Evolutionary conservation across 2,888 invertebrate genomes (phyloP), one percentile per base, ranked within the genome.

Genomic region (Scrobipalpa costella): DNA sequence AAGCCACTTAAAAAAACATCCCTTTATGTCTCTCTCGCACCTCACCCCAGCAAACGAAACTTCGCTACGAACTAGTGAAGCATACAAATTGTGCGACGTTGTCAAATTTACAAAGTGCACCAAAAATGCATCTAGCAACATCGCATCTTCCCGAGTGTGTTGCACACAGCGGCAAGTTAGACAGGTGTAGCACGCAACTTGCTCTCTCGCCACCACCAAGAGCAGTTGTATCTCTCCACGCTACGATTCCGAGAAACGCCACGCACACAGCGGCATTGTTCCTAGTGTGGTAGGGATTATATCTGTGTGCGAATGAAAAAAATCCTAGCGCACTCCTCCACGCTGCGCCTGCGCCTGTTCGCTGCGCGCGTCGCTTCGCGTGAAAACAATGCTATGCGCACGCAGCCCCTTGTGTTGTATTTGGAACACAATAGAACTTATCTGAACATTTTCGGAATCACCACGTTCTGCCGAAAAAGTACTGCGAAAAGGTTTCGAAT

Each of bases 121-220:
- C 75, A 85, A 86, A 86, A 84, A 84, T 77, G 80, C 83, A 86
- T 84, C 84, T 83, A 85, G 85, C 86, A 88, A 86, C 88, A 85
- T 78, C 86, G 88, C 87, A 83, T 79, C 76, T 80, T 79, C 77
- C 47, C 78, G 72, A 70, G 69, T 15, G 15, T 17, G 55, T 27
- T 55, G 69, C 72, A 74, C 75, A 71, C 75, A 68, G 64, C 63
- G 66, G 61, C 63, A 36, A 27, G 61, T 33, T 63, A 65, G 79
- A 82, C 84, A 85, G 85, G 85, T 85, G 83, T 83, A 78, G 69
- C 71, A 76, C 70, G 72, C 75, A 72, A 73, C 71, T 65, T 69
- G 57, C 68, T 69, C 78, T 62, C 79, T 80, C 83, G 77, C 78
- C 64, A 78, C 78, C 64, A 13, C 5, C 38, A 63, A 63, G 64